These are phyloP conservation scores for Mythimna loreyi DNA, from an alignment of 2,888 invertebrate genomes.

Conservation along the genomic window DNA sequence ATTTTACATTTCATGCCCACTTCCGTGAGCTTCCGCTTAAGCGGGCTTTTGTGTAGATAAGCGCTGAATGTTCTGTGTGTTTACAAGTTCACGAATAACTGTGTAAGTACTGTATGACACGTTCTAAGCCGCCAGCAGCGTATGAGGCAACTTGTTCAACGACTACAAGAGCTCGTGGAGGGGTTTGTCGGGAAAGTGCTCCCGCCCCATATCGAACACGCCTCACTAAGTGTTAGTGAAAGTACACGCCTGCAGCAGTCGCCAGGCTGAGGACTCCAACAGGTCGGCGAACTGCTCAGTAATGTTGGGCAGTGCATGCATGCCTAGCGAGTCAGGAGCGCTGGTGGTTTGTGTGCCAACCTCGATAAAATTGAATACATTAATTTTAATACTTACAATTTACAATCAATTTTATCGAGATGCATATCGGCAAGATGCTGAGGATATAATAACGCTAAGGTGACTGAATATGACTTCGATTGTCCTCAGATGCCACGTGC, in stretches of 20 bases:
- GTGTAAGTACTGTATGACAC: too few species aligned
- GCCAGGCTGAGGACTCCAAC: conserved; percentile 5
- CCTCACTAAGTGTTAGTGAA: conserved; percentile 22
- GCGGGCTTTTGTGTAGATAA: too few species aligned
- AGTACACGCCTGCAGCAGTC: conserved; percentile 7
- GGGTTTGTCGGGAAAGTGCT: conserved; percentile 17
- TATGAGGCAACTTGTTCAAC: not conserved
- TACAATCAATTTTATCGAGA: not conserved
- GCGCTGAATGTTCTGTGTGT: too few species aligned
- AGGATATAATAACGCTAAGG: not conserved
- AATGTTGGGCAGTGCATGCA: not conserved
- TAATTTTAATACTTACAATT: too few species aligned
- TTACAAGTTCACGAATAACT: not conserved
- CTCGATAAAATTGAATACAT: not conserved
- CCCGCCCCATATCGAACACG: not conserved
- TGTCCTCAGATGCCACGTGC: conserved; percentile 84
- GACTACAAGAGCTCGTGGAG: conserved; percentile 1
- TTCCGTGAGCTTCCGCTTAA: too few species aligned
- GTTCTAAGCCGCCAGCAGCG: not conserved
- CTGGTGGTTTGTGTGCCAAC: not conserved
- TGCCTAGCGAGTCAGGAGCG: not conserved
- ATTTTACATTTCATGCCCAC: too few species aligned
- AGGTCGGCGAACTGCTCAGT: not conserved
- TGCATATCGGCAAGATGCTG: too few species aligned
- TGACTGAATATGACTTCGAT: not conserved